Base-by-base conservation (phyloP, 2,888 invertebrate genomes). In the Tetropium fuscum region DNA sequence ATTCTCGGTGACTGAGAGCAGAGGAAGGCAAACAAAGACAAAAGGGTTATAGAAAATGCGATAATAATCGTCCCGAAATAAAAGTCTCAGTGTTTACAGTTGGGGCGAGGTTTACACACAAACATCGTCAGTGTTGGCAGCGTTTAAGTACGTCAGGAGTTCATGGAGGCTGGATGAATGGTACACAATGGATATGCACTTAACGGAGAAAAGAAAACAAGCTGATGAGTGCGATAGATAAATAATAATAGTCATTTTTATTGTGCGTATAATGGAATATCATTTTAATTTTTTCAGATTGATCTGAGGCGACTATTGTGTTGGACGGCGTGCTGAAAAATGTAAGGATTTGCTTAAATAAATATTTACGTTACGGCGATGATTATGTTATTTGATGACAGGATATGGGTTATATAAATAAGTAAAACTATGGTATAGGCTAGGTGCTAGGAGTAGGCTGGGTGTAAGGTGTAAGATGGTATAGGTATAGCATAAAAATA, bases 201-300 rank as follows among this genome's bases (percentile, higher is more conserved):
- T 66, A 64, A 61, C 61, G 44, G 58, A 64, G 70, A 65, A 70
- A 69, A 70, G 64, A 70, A 69, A 71, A 70, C 70, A 70, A 60
- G 55, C 61, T 69, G 72, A 74, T 74, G 70, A 69, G 66, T 65
- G 64, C 53, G 67, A 69, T 72, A 70, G 71, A 71, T 74, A 72
- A 71, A 72, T 71, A 69, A 64, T 65, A 63, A 63, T 68, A 27
- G 65, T 66, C 63, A 53, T 63, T 66, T 51, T 67, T 66, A 58
- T 70, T 57, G 58, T 58, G 57, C 27, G 20, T 11, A 63, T 53
- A 67, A 64, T 69, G 53, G 63, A 58, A 54, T 65, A 63, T 65
- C 65, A 58, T 63, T 63, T 65, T 59, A 49, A 61, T 54, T 53
- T 53, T 44, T 22, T 19, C 20, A 38, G 36, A 56, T 56, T 19